Percentiles rank a stretch among this genome's conserved stretches.
Conservation (phyloP, 2,797 vertebrate species). For the Pteropus rufus region DNA sequence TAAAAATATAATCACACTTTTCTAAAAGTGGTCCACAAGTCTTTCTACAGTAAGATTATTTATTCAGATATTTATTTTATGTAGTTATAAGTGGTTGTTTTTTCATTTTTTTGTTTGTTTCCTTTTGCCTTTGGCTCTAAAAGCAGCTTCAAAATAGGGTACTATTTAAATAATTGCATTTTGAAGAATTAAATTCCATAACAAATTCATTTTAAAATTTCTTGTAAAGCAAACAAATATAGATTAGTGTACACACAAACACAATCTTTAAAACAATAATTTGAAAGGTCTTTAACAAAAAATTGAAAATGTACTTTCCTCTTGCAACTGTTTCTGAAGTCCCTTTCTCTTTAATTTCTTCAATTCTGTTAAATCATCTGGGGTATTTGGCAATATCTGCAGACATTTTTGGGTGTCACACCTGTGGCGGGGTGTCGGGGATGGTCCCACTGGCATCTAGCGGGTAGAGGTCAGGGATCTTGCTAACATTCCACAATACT, state of each 20-base stretch:
- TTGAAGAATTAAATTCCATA: background rate
- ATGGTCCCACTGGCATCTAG: background rate
- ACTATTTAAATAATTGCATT: slow-evolving; percentile 38
- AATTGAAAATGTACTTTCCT: background rate
- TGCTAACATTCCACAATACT: background rate
- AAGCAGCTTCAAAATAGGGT: slow-evolving; percentile 10
- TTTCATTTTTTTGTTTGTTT: background rate
- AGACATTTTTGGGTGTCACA: background rate
- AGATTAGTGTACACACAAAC: background rate
- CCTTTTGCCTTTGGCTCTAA: slow-evolving; percentile 4
- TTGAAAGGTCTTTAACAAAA: slow-evolving; percentile 33
- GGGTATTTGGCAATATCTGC: background rate
- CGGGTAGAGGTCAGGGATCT: background rate
- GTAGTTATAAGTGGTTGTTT: slow-evolving; percentile 25
- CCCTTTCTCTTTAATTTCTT: background rate
- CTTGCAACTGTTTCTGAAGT: background rate
- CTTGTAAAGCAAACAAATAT: background rate
- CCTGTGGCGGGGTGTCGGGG: background rate
- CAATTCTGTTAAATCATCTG: background rate
- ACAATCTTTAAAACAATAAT: background rate
- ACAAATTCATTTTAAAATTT: background rate
- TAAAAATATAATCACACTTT: slow-evolving; percentile 12
- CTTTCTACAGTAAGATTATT: background rate
- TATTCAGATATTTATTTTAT: background rate
- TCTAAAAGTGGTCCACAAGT: background rate